Percentiles rank a stretch among this genome's conserved stretches.
Evolutionary conservation across 53 echinoderm and acorn worm genomes (phyloP).

Genomic region (Echinarachnius parma): DNA sequence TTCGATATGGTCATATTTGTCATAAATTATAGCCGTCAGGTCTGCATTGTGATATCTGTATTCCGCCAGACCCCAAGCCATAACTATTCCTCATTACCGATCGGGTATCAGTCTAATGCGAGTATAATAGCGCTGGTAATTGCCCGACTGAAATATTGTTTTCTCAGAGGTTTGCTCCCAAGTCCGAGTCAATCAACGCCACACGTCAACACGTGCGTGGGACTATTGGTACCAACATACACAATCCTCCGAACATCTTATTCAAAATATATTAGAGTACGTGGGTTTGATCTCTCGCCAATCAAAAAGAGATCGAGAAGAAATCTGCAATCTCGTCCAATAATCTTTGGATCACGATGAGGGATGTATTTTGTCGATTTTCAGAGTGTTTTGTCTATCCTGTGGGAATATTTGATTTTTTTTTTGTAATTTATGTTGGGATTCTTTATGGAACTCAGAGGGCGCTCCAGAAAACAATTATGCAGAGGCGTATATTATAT

Average conservation of each 20-base stretch:
- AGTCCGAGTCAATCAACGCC: slow-evolving; percentile 25
- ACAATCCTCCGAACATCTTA: slow-evolving; percentile 11
- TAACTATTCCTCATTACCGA: slow-evolving; percentile 28
- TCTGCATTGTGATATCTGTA: slow-evolving; percentile 4
- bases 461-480: too few species aligned
- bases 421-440: too few species aligned
- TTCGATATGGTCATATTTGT: too few species aligned
- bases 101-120: slow-evolving; percentile 30
- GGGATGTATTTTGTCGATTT: too few species aligned
- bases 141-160: slow-evolving; percentile 1
- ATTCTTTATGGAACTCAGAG: too few species aligned
- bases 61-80: slow-evolving; percentile 26
- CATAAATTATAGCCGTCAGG: too few species aligned
- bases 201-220: slow-evolving; percentile 17
- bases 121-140: slow-evolving; percentile 25
- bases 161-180: slow-evolving; percentile 5
- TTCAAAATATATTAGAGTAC: slow-evolving; percentile 16
- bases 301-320: slow-evolving; percentile 22
- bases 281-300: slow-evolving; percentile 35
- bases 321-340: slow-evolving; percentile 3
- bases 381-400: too few species aligned
- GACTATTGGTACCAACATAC: slow-evolving; percentile 19
- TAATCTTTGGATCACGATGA: too few species aligned
- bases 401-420: too few species aligned
- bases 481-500: too few species aligned